Conservation (phyloP, 2,888 invertebrate species). For the Eretmocerus hayati region DNA sequence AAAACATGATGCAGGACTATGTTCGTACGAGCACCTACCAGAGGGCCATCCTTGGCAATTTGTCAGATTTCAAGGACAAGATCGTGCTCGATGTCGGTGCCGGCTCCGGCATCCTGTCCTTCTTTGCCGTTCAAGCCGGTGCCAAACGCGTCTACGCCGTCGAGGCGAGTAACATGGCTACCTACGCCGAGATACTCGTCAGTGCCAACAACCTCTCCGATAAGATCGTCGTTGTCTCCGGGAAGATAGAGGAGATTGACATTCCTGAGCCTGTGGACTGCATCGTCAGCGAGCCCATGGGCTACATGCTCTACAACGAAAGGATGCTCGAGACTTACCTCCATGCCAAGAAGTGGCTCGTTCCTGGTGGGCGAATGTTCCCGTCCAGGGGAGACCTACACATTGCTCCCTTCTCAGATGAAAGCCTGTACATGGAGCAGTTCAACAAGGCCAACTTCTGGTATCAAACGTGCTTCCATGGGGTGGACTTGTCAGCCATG, state of each 20-base stretch:
- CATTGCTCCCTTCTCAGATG: constrained; percentile 96
- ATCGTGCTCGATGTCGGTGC: constrained; percentile 96
- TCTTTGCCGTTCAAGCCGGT: constrained; percentile 97
- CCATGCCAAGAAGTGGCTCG: constrained; percentile 97
- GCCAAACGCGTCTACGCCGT: constrained; percentile 95
- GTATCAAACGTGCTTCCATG: constrained; percentile 97
- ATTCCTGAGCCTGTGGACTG: constrained; percentile 93
- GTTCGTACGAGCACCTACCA: constrained; percentile 98
- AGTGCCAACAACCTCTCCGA: constrained; percentile 82
- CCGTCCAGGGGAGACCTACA: constrained; percentile 95
- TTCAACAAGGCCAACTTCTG: constrained; percentile 98
- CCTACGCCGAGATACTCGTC: constrained; percentile 87
- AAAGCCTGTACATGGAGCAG: constrained; percentile 95
- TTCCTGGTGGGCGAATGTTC: constrained; percentile 82
- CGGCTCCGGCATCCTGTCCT: constrained; percentile 96
- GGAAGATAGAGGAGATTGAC: constrained; percentile 97
- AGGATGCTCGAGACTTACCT: constrained; percentile 98
- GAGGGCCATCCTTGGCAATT: constrained; percentile 88
- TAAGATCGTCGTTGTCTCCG: constrained; percentile 86
- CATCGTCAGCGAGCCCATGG: constrained; percentile 99
- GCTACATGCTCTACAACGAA: constrained; percentile 99
- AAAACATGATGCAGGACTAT: constrained; percentile 99
- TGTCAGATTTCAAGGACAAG: constrained; percentile 87
- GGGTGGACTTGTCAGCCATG: constrained; percentile 88
- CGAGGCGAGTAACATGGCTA: constrained; percentile 99